These are phyloP conservation scores for Brachionus rubens DNA, from an alignment of 1,140 invertebrate genomes.

Conservation along the genomic window DNA sequence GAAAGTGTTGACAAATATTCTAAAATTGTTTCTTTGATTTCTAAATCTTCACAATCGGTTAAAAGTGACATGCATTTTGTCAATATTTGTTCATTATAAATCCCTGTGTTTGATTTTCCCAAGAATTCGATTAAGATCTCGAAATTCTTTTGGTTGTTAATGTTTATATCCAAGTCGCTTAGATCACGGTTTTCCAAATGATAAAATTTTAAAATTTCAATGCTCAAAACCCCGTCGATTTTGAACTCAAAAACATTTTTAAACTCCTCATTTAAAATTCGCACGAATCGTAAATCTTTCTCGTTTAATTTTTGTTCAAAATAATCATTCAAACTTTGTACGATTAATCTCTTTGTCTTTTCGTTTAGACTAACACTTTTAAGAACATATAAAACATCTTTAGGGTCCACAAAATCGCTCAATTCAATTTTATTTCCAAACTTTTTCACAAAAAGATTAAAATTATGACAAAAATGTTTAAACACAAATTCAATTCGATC, in stretches of 20 bases:
- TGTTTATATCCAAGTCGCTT: not conserved
- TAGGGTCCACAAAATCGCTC: not conserved
- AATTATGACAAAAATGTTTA: not conserved
- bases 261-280: not conserved
- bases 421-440: not conserved
- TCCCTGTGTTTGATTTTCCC: no score
- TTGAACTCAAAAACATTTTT: not conserved
- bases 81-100: no score
- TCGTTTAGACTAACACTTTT: not conserved
- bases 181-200: not conserved
- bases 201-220: not conserved
- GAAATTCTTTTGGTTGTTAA: no score
- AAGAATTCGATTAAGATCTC: no score
- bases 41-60: not conserved
- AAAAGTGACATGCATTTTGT: no score
- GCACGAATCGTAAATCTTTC: not conserved
- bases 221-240: not conserved
- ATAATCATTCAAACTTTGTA: not conserved
- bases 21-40: not conserved
- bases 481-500: not conserved
- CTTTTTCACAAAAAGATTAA: not conserved
- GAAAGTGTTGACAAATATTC: not conserved
- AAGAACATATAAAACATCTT: slow-evolving; percentile 1
- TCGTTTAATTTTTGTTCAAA: not conserved
- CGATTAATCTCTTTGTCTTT: not conserved